Percentiles rank a stretch among this genome's conserved stretches.
These are phyloP conservation scores for Myodes glareolus DNA, from an alignment of 2,113 vertebrate species.

Conservation along the genomic window DNA sequence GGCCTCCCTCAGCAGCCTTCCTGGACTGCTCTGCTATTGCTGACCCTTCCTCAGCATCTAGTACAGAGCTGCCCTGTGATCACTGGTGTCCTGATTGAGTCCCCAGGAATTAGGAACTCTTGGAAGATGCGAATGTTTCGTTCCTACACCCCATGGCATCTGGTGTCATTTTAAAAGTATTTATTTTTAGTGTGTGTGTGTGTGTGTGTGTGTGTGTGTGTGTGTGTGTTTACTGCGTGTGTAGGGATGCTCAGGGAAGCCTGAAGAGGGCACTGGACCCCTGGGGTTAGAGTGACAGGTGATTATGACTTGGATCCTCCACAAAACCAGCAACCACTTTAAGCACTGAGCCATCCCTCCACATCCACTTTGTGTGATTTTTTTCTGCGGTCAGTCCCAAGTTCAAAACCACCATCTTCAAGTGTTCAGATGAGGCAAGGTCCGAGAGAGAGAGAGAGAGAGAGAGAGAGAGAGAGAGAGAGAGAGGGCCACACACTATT, in stretches of 20 bases:
- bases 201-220: not conserved
- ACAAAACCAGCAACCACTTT: not conserved
- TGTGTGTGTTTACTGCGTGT: not conserved
- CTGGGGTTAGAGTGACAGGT: not conserved
- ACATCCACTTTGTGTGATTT: too few species aligned
- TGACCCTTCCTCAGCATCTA: not conserved
- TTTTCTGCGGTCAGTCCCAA: not conserved
- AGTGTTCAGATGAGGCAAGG: not conserved
- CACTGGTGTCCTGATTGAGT: fast-evolving
- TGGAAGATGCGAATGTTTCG: not conserved
- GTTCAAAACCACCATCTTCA: not conserved
- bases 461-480: too few species aligned
- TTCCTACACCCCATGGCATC: fast-evolving
- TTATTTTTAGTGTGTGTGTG: not conserved
- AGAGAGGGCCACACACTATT: not conserved
- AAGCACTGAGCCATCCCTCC: not conserved
- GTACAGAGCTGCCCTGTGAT: fast-evolving
- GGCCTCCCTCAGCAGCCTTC: not conserved
- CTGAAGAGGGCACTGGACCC: not conserved
- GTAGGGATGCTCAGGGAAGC: not conserved
- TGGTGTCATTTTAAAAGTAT: not conserved
- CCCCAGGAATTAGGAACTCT: not conserved
- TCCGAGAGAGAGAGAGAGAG: too few species aligned
- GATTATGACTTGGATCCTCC: not conserved
- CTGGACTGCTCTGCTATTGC: too few species aligned